phyloP scores from a whole-genome alignment of 2,113 vertebrate species.

The Excalfactoria chinensis region DNA sequence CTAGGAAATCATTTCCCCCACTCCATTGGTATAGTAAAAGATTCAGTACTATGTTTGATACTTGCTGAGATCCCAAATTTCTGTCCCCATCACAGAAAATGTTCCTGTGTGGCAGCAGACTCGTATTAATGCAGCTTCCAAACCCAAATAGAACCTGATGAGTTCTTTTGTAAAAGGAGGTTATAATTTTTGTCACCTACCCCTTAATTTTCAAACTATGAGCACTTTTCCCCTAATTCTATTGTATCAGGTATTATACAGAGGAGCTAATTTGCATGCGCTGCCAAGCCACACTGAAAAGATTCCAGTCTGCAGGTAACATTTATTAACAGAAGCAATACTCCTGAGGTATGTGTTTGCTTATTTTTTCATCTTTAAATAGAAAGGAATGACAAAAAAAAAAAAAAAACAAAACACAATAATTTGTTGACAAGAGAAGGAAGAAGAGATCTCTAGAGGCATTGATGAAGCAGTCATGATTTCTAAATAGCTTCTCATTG shows the following conservation, averaged over 20 bases:
- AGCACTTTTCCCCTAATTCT: background rate
- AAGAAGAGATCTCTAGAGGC: background rate
- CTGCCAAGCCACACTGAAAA: background rate
- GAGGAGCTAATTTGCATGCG: slow-evolving; percentile 11
- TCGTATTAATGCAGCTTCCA: background rate
- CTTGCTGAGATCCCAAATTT: background rate
- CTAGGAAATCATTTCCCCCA: background rate
- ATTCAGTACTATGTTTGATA: background rate
- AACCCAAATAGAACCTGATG: slow-evolving; percentile 34
- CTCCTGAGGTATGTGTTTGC: background rate
- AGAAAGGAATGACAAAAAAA: background rate
- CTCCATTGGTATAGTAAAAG: background rate
- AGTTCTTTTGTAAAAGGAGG: slow-evolving; percentile 30
- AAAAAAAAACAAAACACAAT: background rate
- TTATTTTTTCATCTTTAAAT: slow-evolving; percentile 41
- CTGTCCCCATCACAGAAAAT: background rate
- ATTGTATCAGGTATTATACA: background rate
- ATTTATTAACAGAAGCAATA: slow-evolving; percentile 12
- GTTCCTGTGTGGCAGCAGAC: background rate
- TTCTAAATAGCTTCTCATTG: background rate
- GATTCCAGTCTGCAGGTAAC: background rate
- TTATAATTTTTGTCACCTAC: slow-evolving; percentile 50
- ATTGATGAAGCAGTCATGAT: background rate
- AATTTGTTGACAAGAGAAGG: background rate
- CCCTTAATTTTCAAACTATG: slow-evolving; percentile 25